These are phyloP conservation scores for Lichenostomus cassidix DNA, from an alignment of 2,113 vertebrate genomes.

Conservation along the genomic window DNA sequence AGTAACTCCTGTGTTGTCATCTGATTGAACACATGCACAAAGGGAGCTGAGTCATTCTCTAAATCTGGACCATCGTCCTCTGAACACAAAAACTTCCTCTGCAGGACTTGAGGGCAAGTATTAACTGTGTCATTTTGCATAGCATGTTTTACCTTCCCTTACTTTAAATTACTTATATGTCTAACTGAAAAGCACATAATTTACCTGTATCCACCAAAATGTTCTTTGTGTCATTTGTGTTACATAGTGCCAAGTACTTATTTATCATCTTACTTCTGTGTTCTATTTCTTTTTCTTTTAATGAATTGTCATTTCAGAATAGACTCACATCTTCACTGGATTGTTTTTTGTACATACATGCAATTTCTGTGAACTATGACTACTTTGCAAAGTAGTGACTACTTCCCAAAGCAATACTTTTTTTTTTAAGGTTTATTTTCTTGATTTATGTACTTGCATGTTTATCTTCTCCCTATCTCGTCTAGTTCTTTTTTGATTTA, in stretches of 20 bases:
- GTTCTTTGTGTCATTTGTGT: neutral
- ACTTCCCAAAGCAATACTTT: neutral
- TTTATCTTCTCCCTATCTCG: neutral
- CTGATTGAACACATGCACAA: conserved; percentile 1
- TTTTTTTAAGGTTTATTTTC: neutral
- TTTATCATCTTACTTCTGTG: neutral
- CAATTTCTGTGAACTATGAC: neutral
- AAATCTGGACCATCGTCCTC: neutral
- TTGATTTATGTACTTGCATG: neutral
- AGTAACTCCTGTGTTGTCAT: neutral
- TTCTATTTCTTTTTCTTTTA: neutral
- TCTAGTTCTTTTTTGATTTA: neutral
- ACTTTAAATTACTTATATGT: neutral
- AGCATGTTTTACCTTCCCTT: neutral
- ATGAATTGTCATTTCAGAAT: neutral
- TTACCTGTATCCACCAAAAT: neutral
- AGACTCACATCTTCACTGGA: neutral
- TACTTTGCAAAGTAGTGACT: neutral
- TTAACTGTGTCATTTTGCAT: neutral
- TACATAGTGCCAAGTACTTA: neutral
- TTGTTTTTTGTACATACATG: neutral
- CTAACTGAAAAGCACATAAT: neutral
- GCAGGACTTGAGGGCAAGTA: neutral
- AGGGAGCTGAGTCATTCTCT: conserved; percentile 35
- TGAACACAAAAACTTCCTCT: neutral